Evolutionary conservation across 2,113 vertebrate species (phyloP).

Genomic region (Cranoglanis bouderius): DNA sequence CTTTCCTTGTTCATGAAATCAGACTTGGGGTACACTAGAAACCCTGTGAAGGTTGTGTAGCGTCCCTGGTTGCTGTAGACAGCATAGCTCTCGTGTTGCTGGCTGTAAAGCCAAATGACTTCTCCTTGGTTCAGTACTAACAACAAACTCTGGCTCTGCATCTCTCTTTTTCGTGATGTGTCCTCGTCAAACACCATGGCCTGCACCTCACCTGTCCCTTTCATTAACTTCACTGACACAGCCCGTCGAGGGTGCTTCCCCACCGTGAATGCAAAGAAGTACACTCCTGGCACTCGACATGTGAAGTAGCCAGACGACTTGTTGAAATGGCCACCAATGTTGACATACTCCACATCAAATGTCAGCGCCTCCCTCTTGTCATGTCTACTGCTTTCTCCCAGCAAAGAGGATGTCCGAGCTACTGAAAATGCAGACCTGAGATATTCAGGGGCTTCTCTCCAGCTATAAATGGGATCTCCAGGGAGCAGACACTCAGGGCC

Average conservation of each 20-base stretch:
- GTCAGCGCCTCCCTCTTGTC: slow-evolving; percentile 65
- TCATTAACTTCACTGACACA: slow-evolving; percentile 79
- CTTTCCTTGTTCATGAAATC: slow-evolving; percentile 53
- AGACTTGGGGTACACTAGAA: slow-evolving; percentile 72
- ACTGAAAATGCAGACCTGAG: slow-evolving; percentile 76
- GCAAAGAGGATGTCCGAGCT: slow-evolving; percentile 69
- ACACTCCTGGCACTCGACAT: slow-evolving; percentile 70
- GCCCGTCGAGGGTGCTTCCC: slow-evolving; percentile 76
- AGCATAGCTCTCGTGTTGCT: slow-evolving; percentile 75
- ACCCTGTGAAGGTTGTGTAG: slow-evolving; percentile 79
- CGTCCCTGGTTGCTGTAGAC: slow-evolving; percentile 81
- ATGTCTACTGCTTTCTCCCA: slow-evolving; percentile 64
- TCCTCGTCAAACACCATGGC: slow-evolving; percentile 82
- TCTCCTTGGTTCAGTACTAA: slow-evolving; percentile 67
- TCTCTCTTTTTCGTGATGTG: slow-evolving; percentile 70
- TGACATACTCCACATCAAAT: slow-evolving; percentile 79
- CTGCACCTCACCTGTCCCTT: slow-evolving; percentile 71
- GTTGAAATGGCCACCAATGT: slow-evolving; percentile 77
- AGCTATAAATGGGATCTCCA: slow-evolving; percentile 34
- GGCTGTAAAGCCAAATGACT: slow-evolving; percentile 77
- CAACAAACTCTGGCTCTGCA: slow-evolving; percentile 80
- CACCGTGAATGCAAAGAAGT: slow-evolving; percentile 79
- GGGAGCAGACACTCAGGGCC: slow-evolving; percentile 61
- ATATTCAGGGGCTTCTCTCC: slow-evolving; percentile 48
- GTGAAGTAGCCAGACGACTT: slow-evolving; percentile 73